phyloP scores from a whole-genome alignment of 2,888 invertebrate genomes.

The Lysandra bellargus region DNA sequence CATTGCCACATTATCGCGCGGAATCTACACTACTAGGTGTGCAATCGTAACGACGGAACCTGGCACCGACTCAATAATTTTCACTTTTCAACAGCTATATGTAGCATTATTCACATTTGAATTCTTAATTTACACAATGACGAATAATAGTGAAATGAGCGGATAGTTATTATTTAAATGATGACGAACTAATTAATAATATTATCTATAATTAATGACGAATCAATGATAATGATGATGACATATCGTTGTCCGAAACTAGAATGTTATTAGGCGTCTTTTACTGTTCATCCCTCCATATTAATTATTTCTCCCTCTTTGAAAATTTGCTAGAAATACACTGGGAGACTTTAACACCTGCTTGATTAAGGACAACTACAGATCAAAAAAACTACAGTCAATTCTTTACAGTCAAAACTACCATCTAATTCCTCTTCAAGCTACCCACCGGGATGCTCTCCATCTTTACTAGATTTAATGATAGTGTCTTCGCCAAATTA shows the following conservation, averaged over 20 bases:
- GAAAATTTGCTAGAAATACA: too few relatives aligned
- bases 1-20: constrained; percentile 16
- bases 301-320: too few relatives aligned
- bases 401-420: too few relatives aligned
- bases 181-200: background rate
- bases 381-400: too few relatives aligned
- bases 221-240: background rate
- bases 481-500: background rate
- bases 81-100: constrained; percentile 39
- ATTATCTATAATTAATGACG: too few relatives aligned
- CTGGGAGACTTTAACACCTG: too few relatives aligned
- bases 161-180: background rate
- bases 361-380: too few relatives aligned
- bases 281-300: too few relatives aligned
- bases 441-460: too few relatives aligned
- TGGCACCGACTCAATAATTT: constrained; percentile 36
- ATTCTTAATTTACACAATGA: constrained; percentile 3
- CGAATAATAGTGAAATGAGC: constrained; percentile 13
- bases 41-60: constrained; percentile 19
- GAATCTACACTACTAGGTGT: constrained; percentile 21
- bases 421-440: too few relatives aligned
- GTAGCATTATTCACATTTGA: constrained; percentile 1
- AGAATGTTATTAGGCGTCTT: too few relatives aligned
- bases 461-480: background rate
- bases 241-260: too few relatives aligned